Evolutionary conservation across 2,888 invertebrate genomes (phyloP).

Genomic region (Kuschelorhynchus macadamiae): DNA sequence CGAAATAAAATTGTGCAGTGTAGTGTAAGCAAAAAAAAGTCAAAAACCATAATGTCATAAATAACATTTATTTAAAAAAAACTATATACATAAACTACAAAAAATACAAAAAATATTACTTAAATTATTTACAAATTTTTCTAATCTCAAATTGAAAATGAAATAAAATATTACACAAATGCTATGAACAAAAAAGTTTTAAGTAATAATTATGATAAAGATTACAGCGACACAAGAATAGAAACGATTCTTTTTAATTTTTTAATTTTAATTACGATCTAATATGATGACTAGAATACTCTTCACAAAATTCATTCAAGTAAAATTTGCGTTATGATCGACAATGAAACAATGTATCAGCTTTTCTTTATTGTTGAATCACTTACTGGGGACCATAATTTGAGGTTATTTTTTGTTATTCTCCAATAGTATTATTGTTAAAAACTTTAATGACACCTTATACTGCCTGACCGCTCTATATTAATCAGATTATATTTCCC

Average conservation of each 20-base stretch:
- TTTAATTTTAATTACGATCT: slow-evolving; percentile 12
- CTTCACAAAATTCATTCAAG: slow-evolving; percentile 6
- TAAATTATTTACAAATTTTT: slow-evolving; percentile 29
- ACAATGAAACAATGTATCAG: too few species aligned
- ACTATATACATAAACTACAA: slow-evolving; percentile 41
- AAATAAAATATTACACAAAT: slow-evolving; percentile 23
- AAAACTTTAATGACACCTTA: too few species aligned
- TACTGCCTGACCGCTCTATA: too few species aligned
- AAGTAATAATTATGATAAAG: slow-evolving; percentile 31
- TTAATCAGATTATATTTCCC: too few species aligned
- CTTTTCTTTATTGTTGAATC: too few species aligned
- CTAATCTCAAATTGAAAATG: slow-evolving; percentile 25
- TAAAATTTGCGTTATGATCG: too few species aligned
- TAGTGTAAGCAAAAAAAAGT: slow-evolving; percentile 3
- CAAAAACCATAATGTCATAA: slow-evolving; percentile 22
- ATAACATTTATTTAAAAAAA: slow-evolving; percentile 41
- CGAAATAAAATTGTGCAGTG: not conserved
- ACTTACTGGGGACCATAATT: too few species aligned
- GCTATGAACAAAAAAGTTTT: slow-evolving; percentile 14
- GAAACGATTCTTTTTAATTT: too few species aligned
- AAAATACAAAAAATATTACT: slow-evolving; percentile 14
- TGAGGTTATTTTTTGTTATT: too few species aligned
- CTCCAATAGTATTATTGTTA: too few species aligned
- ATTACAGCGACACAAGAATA: slow-evolving; percentile 41
- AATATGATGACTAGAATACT: slow-evolving; percentile 44